Conservation (phyloP, 2,113 vertebrate genomes). For the Marmota monax region DNA sequence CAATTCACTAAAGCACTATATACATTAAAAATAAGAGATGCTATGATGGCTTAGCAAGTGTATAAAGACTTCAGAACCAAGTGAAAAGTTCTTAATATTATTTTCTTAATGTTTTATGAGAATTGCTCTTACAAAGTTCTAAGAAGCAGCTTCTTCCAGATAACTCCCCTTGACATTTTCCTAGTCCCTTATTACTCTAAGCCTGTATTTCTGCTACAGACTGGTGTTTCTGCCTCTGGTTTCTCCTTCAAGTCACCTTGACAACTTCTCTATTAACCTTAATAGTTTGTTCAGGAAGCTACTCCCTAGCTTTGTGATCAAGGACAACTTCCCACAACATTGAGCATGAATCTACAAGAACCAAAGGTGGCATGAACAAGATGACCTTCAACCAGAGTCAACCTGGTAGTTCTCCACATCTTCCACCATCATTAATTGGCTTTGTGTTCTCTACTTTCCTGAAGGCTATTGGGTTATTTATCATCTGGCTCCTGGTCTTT, state of each 20-base stretch:
- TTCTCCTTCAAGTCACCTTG: background rate
- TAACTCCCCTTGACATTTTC: background rate
- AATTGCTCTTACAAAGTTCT: background rate
- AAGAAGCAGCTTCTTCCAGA: background rate
- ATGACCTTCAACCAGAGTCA: background rate
- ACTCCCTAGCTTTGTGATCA: background rate
- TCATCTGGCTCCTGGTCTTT: background rate
- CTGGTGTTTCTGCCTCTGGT: background rate
- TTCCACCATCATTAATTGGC: background rate
- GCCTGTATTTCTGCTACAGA: no score
- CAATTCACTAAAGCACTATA: background rate
- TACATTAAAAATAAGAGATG: background rate
- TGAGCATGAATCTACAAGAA: background rate
- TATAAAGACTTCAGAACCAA: background rate
- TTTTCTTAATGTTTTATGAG: background rate
- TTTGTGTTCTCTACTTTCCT: background rate
- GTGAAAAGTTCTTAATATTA: background rate
- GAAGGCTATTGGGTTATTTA: background rate
- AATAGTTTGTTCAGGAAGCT: background rate
- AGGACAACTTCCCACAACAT: background rate
- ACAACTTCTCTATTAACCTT: background rate
- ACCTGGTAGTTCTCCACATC: background rate
- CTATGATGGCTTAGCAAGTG: background rate
- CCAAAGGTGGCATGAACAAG: background rate
- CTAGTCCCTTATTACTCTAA: no score